Base-by-base conservation (phyloP, 2,888 invertebrate genomes). In the Troides aeacus region DNA sequence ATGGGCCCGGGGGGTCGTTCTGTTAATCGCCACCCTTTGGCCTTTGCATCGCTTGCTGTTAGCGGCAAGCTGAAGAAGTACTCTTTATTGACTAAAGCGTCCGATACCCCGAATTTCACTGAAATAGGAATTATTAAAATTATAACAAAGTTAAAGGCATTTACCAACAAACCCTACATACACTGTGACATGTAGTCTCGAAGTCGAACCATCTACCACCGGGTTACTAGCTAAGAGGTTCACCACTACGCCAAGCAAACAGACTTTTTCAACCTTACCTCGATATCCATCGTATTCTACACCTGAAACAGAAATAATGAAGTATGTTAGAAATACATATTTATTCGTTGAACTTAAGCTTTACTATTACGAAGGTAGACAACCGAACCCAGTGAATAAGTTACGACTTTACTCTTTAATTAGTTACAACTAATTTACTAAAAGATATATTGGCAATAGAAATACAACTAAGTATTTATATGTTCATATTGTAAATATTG, bases 51-150 rank as follows among this genome's bases (percentile, higher is more conserved):
- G 57, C 75, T 81, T 71, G 86, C 84, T 10, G 88, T 88, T 30
- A 89, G 86, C 0, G 93, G 93, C 17, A 93, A 85, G 21, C 79
- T 81, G 82, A 80, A 93, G 82, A 93, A 93, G 79, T 92, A 90
- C 62, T 92, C 88, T 72, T 81, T 82, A 73, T 91, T 87, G 0
- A 85, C 87, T 1, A 93, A 75, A 0, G 92, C 90, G 64, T 87
- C 86, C 1, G 93, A 86, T 89, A 89, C 92, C 4, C 92, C 93
- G 74, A 92, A 91, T 74, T 88, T 93, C 0, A 88, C 93, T 93
- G 74, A 17, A 39, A 39, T 10, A 70, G 68, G 15, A 23, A 39
- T 39, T 39, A 39, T 39, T 39, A 10, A 30, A 61, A 57, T n/a
- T 57, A 2, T 10, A 57, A 21, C n/a, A 57, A 57, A 56, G 36